Evolutionary conservation across 2,113 vertebrate genomes (phyloP).

Genomic region (Gallinago undulata): DNA sequence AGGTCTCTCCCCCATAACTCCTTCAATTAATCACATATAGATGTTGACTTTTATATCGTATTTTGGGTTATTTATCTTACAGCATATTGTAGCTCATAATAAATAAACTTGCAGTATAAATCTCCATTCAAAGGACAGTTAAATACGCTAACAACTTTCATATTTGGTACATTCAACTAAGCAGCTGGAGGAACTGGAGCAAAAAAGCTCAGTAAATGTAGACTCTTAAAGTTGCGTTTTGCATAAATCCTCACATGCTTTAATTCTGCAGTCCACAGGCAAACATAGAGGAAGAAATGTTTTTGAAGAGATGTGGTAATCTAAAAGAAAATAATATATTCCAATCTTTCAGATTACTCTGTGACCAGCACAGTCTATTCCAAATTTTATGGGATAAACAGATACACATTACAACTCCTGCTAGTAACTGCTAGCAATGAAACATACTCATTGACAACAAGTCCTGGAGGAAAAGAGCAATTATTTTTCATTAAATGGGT

Average conservation of each 20-base stretch:
- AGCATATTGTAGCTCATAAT: neutral
- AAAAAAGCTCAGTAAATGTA: slow-evolving; percentile 3
- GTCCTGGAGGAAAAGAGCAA: slow-evolving; percentile 6
- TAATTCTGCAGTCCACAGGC: neutral
- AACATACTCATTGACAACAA: neutral
- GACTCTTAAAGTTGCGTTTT: neutral
- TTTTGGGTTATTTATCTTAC: neutral
- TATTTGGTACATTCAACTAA: neutral
- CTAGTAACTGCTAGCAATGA: slow-evolving; percentile 2
- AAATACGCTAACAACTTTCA: neutral
- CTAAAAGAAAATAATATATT: neutral
- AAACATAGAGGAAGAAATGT: neutral
- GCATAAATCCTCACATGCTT: neutral
- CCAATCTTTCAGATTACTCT: neutral
- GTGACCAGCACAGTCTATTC: neutral
- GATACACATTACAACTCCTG: neutral
- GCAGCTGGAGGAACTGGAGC: neutral
- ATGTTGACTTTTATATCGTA: neutral
- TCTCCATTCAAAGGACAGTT: neutral
- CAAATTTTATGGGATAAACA: slow-evolving; percentile 5
- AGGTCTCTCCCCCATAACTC: neutral
- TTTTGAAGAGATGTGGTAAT: neutral
- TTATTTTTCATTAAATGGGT: slow-evolving; percentile 49
- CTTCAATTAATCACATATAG: slow-evolving; percentile 4
- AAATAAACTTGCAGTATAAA: neutral